Conservation (phyloP, 2,113 vertebrate species). For the Casuarius casuarius region DNA sequence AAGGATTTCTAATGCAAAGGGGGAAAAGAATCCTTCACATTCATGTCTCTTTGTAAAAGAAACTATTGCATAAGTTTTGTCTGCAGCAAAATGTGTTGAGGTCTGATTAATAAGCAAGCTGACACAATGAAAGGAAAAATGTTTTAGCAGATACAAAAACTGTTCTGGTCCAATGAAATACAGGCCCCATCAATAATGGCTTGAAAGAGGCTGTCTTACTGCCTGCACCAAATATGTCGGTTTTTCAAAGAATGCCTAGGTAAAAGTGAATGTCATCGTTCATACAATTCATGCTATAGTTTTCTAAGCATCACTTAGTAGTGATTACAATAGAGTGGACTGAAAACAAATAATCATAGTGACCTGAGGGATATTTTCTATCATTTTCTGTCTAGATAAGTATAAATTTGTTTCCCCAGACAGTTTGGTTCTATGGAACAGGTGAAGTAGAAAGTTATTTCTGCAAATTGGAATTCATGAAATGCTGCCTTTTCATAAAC, state of each 20-base stretch:
- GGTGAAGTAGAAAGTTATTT: background rate
- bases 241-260: background rate
- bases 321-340: background rate
- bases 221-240: background rate
- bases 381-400: background rate
- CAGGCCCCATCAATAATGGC: background rate
- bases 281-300: background rate
- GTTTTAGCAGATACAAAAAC: background rate
- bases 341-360: background rate
- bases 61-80: background rate
- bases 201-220: background rate
- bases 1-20: background rate
- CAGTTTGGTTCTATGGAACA: background rate
- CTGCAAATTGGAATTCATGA: background rate
- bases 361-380: background rate
- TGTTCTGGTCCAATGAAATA: background rate
- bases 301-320: background rate
- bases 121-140: conserved; percentile 5
- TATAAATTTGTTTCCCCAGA: background rate
- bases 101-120: conserved; percentile 13
- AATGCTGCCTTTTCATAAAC: background rate
- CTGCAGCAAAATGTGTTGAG: background rate
- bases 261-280: background rate
- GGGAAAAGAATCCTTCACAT: background rate
- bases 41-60: background rate